Evolutionary conservation across 2,797 vertebrate genomes (phyloP).

Genomic region (Syngnathus acus): DNA sequence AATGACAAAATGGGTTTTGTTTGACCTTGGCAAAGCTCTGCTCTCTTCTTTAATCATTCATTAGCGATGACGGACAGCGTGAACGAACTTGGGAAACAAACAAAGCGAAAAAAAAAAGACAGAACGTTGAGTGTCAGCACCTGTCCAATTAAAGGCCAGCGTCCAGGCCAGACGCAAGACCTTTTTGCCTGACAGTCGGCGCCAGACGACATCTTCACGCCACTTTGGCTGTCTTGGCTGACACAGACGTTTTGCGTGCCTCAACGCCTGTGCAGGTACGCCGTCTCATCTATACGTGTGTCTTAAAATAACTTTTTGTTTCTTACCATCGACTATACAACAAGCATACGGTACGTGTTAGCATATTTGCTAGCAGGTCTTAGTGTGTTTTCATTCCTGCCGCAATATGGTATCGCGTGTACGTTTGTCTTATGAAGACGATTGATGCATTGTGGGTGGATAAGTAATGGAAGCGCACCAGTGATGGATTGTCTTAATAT

Average conservation of each 20-base stretch:
- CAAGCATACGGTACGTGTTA: neutral
- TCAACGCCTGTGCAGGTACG: neutral
- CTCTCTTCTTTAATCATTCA: neutral
- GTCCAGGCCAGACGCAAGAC: constrained; percentile 16
- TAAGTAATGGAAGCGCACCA: neutral
- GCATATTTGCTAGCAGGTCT: neutral
- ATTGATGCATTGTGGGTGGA: constrained; percentile 6
- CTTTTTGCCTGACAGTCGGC: constrained; percentile 17
- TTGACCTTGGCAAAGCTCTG: neutral
- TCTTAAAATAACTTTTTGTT: neutral
- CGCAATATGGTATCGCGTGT: neutral
- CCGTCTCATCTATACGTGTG: neutral
- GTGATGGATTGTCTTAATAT: constrained; percentile 10
- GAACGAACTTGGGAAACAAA: neutral
- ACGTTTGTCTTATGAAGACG: neutral
- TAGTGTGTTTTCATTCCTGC: neutral
- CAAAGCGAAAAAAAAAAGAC: neutral
- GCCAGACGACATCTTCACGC: neutral
- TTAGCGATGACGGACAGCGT: neutral
- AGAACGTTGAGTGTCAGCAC: constrained; percentile 5
- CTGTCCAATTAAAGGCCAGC: constrained; percentile 28
- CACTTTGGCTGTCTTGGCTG: neutral
- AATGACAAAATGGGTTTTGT: neutral
- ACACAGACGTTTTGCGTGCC: neutral
- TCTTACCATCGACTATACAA: neutral